Evolutionary conservation across 2,888 invertebrate species (phyloP), one percentile per base, ranked within the genome.

Genomic region (Desoria tigrina): DNA sequence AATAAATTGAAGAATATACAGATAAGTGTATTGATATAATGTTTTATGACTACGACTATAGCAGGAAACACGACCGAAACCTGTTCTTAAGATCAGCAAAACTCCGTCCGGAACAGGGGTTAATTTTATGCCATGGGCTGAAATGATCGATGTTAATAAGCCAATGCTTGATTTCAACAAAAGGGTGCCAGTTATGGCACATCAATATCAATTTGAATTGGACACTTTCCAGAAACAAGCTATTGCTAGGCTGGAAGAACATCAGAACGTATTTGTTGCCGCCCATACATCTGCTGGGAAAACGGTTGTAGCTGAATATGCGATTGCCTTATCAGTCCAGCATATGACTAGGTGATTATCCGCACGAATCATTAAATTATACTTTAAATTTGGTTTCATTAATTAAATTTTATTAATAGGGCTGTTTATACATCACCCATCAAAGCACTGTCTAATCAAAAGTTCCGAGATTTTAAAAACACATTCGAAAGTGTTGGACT

Each of bases 221-320:
- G 99, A 99, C 81, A 90, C 87, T 26, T 99, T 99, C 79, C 99
- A 99, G 79, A 96, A 99, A 81, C 91, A 88, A 84, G 97, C 99
- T 1, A 93, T 99, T 66, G 81, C 97, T 6, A 92, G 92, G 79
- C 81, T 99, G 61, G 98, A 99, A 81, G 89, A 92, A 77, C 90
- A 92, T 16, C 90, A 94, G 77, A 94, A 94, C 79, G 94, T 99
- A 0, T 98, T 99, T 81, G 97, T 99, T 0, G 96, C 99, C 0
- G 99, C 99, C 0, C 99, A 99, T 79, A 99, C 99, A 0, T 99
- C 99, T 0, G 99, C 99, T 0, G 94, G 92, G 26, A 99, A 99
- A 83, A 99, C 99, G 0, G 98, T 96, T 0, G 96, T 99, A 0
- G 99, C 99, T 0, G 99, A 99, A 82, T 99, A 99, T 81, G 99